Conservation (phyloP, 2,113 vertebrate species). For the Coptodon bakossiorum region DNA sequence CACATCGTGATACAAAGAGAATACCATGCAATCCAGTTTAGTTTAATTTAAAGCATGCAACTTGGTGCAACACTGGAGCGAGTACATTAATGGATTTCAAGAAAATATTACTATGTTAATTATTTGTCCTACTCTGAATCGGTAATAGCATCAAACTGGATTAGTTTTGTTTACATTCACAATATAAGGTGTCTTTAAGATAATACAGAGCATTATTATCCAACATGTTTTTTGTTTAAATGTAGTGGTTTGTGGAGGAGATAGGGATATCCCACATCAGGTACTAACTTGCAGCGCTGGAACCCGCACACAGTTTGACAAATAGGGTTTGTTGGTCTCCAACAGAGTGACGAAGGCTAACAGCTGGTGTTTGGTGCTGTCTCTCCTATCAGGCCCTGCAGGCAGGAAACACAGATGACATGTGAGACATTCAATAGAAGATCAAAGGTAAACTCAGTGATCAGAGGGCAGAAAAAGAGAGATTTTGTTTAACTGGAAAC, state of each 20-base stretch:
- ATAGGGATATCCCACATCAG: background rate
- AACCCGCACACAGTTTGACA: slow-evolving; percentile 82
- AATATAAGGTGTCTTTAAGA: background rate
- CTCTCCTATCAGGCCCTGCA: slow-evolving; percentile 45
- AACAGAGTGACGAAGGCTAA: slow-evolving; percentile 86
- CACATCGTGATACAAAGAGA: background rate
- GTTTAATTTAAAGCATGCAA: background rate
- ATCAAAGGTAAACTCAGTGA: background rate
- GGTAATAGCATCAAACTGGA: background rate
- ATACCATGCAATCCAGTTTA: background rate
- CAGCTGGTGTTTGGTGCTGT: slow-evolving; percentile 81
- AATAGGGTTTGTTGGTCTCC: slow-evolving; percentile 88
- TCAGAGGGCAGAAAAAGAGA: background rate
- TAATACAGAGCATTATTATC: background rate
- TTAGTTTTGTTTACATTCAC: background rate
- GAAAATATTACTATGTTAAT: background rate
- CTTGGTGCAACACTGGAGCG: background rate
- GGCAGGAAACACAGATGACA: background rate
- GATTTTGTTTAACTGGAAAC: background rate
- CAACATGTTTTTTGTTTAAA: fast-evolving
- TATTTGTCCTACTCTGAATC: background rate
- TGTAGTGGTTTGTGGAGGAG: background rate
- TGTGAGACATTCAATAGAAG: background rate
- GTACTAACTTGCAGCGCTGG: slow-evolving; percentile 80
- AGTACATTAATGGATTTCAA: background rate